phyloP scores from a whole-genome alignment of 2,113 vertebrate genomes.

The Ophiodon elongatus region DNA sequence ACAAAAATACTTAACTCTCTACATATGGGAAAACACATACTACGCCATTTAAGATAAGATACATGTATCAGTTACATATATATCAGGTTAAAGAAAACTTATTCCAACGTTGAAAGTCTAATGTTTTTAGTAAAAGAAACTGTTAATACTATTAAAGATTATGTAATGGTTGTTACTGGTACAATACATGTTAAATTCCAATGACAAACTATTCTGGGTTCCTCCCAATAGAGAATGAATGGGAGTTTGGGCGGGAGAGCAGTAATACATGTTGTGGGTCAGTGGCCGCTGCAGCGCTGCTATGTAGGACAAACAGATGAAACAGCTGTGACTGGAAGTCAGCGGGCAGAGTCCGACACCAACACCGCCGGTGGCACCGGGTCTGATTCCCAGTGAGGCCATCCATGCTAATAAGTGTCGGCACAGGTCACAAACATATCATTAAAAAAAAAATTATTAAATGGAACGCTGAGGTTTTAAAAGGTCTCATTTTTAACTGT shows the following conservation, averaged over 20 bases:
- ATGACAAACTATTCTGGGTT: slow-evolving; percentile 97
- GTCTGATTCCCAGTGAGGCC: slow-evolving; percentile 66
- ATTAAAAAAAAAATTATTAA: slow-evolving; percentile 25
- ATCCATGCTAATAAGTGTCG: slow-evolving; percentile 42
- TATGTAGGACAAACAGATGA: slow-evolving; percentile 74
- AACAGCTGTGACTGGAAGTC: slow-evolving; percentile 65
- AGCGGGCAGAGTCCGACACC: slow-evolving; percentile 49
- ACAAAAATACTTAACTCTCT: slow-evolving; percentile 93
- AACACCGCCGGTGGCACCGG: slow-evolving; percentile 48
- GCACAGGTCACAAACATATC: slow-evolving; percentile 43
- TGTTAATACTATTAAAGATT: slow-evolving; percentile 61
- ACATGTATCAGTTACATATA: slow-evolving; percentile 74
- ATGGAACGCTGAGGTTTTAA: slow-evolving; percentile 8
- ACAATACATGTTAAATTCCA: slow-evolving; percentile 87
- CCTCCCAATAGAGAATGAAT: slow-evolving; percentile 76
- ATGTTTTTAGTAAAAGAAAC: slow-evolving; percentile 64
- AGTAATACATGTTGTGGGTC: slow-evolving; percentile 53
- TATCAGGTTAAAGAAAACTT: slow-evolving; percentile 85
- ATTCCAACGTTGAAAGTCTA: slow-evolving; percentile 65
- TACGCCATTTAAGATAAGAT: slow-evolving; percentile 86
- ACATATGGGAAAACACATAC: slow-evolving; percentile 91
- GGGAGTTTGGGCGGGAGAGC: slow-evolving; percentile 42
- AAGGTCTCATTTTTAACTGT: neutral
- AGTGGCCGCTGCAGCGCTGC: slow-evolving; percentile 54
- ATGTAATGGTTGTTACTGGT: slow-evolving; percentile 68